Evolutionary conservation across 2,113 vertebrate genomes (phyloP).

Genomic region (Guaruba guarouba): DNA sequence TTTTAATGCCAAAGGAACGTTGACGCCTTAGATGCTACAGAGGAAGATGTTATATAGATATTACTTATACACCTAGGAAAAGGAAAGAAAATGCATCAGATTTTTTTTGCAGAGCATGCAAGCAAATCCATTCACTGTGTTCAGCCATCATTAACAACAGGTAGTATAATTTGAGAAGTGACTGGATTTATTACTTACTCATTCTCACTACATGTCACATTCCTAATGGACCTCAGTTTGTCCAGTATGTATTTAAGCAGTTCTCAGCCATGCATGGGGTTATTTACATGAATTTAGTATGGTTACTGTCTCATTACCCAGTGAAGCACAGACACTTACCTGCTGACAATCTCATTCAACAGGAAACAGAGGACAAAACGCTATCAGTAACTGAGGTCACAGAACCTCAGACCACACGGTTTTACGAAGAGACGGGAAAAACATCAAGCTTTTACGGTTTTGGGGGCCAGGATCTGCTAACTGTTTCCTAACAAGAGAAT

Average conservation of each 20-base stretch:
- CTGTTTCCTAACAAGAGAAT: neutral
- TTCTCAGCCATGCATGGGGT: neutral
- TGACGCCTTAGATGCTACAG: constrained; percentile 20
- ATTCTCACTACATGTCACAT: neutral
- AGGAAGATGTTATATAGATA: neutral
- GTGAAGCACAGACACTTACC: neutral
- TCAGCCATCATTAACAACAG: neutral
- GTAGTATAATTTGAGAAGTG: neutral
- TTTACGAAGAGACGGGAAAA: neutral
- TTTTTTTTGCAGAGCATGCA: neutral
- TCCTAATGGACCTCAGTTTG: neutral
- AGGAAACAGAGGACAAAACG: neutral
- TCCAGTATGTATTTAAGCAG: neutral
- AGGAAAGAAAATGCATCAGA: neutral
- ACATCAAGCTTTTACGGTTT: neutral
- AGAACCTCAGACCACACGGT: neutral
- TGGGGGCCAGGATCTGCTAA: neutral
- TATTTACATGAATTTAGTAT: neutral
- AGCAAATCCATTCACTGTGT: neutral
- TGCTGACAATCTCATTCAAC: neutral
- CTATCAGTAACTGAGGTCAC: neutral
- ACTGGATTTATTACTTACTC: neutral
- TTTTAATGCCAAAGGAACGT: constrained; percentile 43
- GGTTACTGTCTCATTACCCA: neutral
- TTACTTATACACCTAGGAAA: neutral